Base-by-base conservation (phyloP, 2,888 invertebrate genomes). In the Celastrina argiolus region DNA sequence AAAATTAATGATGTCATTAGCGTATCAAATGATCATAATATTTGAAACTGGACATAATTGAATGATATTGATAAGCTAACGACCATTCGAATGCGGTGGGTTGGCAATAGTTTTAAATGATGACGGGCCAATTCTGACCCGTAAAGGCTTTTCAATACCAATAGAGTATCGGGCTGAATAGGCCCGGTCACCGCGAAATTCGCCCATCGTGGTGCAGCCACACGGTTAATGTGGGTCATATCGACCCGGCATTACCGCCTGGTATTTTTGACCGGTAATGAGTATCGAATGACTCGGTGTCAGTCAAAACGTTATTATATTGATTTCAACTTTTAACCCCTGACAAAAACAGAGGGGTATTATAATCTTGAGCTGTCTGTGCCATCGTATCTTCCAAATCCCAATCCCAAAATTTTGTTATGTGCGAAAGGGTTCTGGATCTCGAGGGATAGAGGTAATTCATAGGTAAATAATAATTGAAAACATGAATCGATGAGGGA, bases 121-220 rank as follows among this genome's bases (percentile, higher is more conserved):
- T 81, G 81, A 81, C 76, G 70, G 74, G 76, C 76, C 77, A 75
- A 78, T 81, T 79, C 78, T 74, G 73, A 66, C 78, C 76, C 79
- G 79, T 83, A 82, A 81, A 78, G 69, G 73, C 67, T 68, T 67
- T 70, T 69, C 67, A 71, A 72, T 70, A 71, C 66, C 66, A 69
- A 66, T 66, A 68, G 70, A 70, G 58, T 71, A 74, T 67, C 66
- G 73, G 76, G 77, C 78, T 87, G 78, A 87, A 88, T 87, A 77
- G 83, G 78, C 81, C 80, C 78, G 83, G 80, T 74, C 74, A 81
- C 86, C 88, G 87, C 88, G 82, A 87, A 88, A 88, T 88, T 83
- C 81, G 79, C 80, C 78, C 85, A 84, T 83, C 81, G 75, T 76
- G 75, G 83, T 79, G 82, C 81, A 85, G 75, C 87, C 82, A 82